Evolutionary conservation across 2,113 vertebrate species (phyloP).

Genomic region (Cyprinodon brontotheroides): DNA sequence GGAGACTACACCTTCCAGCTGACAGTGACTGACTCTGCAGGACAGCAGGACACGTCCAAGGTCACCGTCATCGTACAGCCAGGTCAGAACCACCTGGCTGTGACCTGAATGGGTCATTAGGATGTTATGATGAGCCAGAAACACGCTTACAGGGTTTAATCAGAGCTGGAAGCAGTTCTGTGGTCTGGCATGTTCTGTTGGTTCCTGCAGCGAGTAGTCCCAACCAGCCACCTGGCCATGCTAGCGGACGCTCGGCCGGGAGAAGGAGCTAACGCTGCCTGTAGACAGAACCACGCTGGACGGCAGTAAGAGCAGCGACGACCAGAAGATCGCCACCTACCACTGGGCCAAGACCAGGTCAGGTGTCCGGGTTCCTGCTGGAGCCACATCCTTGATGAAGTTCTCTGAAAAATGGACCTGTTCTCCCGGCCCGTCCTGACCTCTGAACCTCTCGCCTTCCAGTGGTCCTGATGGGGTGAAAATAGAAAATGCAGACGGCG

Average conservation of each 20-base stretch:
- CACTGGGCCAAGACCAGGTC: constrained; percentile 92
- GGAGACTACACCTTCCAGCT: constrained; percentile 98
- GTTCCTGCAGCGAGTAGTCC: constrained; percentile 80
- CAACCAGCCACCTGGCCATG: no score
- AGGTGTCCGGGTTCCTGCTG: constrained; percentile 43
- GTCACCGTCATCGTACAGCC: constrained; percentile 98
- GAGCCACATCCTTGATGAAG: background rate
- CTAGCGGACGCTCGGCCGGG: constrained; percentile 94
- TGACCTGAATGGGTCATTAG: background rate
- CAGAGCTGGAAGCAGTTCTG: no score
- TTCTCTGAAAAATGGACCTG: background rate
- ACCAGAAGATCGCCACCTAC: constrained; percentile 92
- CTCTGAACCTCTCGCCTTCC: constrained; percentile 13
- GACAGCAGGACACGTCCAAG: constrained; percentile 91
- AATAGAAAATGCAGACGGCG: constrained; percentile 89
- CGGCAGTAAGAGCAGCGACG: constrained; percentile 92
- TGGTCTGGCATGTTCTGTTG: background rate
- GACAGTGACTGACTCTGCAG: constrained; percentile 92
- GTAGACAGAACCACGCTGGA: constrained; percentile 94
- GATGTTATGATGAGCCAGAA: no score
- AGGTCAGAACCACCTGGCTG: constrained; percentile 75
- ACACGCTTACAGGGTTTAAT: no score
- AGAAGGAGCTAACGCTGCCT: constrained; percentile 95
- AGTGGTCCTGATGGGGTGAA: constrained; percentile 93
- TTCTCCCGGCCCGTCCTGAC: background rate